phyloP scores from a whole-genome alignment of 2,797 vertebrate species.

The Helostoma temminkii region DNA sequence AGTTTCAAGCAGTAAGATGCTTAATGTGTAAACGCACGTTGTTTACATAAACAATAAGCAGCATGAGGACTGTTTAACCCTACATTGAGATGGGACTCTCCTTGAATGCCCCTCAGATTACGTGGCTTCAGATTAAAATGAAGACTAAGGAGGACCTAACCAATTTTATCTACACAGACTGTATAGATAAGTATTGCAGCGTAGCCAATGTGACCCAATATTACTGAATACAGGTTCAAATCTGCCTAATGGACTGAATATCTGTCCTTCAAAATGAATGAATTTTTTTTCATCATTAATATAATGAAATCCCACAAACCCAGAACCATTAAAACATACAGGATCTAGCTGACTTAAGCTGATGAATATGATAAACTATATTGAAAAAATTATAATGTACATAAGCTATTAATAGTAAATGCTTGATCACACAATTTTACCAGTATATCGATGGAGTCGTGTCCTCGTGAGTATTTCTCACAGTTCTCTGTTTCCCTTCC shows the following conservation, averaged over 20 bases:
- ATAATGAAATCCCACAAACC: no score
- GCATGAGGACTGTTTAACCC: conserved; percentile 63
- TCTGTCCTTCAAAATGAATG: not conserved
- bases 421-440: not conserved
- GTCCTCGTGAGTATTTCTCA: conserved; percentile 45
- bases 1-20: conserved; percentile 71
- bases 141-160: conserved; percentile 2
- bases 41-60: not conserved
- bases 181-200: conserved; percentile 20
- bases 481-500: conserved; percentile 41
- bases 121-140: conserved; percentile 44
- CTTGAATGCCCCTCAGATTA: conserved; percentile 19
- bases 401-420: not conserved
- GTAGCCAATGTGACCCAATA: not conserved
- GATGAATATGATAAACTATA: not conserved
- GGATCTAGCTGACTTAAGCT: not conserved
- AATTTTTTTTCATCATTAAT: not conserved
- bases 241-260: not conserved
- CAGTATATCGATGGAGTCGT: conserved; percentile 17
- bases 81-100: conserved; percentile 57
- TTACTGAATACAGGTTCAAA: not conserved
- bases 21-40: conserved; percentile 47
- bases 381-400: not conserved
- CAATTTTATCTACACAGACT: conserved; percentile 22
- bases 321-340: not conserved